phyloP scores from a whole-genome alignment of 2,888 invertebrate genomes.

The Drosophila buzzatii region DNA sequence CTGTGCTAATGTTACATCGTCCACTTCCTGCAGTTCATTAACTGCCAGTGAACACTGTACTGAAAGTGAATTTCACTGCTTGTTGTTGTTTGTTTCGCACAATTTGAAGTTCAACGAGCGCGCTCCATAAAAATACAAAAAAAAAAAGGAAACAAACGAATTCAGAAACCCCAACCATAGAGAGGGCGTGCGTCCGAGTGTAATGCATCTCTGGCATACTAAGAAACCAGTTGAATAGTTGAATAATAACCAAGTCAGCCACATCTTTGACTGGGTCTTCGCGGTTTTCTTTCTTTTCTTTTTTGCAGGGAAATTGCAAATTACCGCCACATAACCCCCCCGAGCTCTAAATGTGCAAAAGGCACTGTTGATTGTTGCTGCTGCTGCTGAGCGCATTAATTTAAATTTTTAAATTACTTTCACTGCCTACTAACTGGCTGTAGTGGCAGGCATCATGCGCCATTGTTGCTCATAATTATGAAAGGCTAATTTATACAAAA shows the following conservation, averaged over 20 bases:
- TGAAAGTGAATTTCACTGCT: slow-evolving; percentile 73
- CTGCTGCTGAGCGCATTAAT: slow-evolving; percentile 48
- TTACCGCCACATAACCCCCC: slow-evolving; percentile 69
- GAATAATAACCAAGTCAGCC: slow-evolving; percentile 67
- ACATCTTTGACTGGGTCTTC: slow-evolving; percentile 40
- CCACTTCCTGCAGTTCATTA: slow-evolving; percentile 69
- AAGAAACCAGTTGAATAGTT: slow-evolving; percentile 80
- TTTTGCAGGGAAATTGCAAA: slow-evolving; percentile 72
- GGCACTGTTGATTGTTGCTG: slow-evolving; percentile 26
- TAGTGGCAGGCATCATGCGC: slow-evolving; percentile 27
- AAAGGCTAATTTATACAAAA: slow-evolving; percentile 38
- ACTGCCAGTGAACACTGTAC: slow-evolving; percentile 53
- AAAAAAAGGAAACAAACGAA: background rate
- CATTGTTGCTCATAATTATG: slow-evolving; percentile 61
- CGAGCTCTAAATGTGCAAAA: slow-evolving; percentile 53
- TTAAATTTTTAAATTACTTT: slow-evolving; percentile 71
- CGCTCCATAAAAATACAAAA: slow-evolving; percentile 35
- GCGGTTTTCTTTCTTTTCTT: slow-evolving; percentile 10
- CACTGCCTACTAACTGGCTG: slow-evolving; percentile 60
- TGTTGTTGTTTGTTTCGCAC: slow-evolving; percentile 32
- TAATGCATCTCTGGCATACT: slow-evolving; percentile 62
- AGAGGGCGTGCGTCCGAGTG: slow-evolving; percentile 22
- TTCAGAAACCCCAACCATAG: slow-evolving; percentile 27
- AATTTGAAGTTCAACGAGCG: slow-evolving; percentile 76
- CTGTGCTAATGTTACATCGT: slow-evolving; percentile 71